Evolutionary conservation across 2,888 invertebrate genomes (phyloP), one percentile per base, ranked within the genome.

Genomic region (Drosophila affinis): DNA sequence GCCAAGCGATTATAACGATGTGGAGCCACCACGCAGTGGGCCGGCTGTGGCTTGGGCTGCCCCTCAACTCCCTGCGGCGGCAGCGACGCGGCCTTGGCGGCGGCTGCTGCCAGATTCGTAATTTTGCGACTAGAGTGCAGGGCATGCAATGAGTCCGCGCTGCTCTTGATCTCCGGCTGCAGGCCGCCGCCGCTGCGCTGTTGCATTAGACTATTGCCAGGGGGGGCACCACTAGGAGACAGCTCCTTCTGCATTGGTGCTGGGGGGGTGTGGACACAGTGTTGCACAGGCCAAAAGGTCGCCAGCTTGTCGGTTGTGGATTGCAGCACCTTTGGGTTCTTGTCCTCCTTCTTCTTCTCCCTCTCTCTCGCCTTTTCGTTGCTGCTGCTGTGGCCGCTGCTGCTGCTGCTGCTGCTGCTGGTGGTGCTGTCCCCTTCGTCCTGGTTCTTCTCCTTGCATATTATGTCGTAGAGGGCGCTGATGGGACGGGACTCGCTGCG

Each of bases 371-470:
- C 4, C 58, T 44, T 47, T 24, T 54, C 53, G 21, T 3, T 62
- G 59, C 46, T 63, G 69, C 14, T 54, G 47, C 29, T 62, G 45
- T 44, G 58, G 55, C 32, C 62, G 62, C 9, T 60, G 47, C 60
- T 70, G 69, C 51, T 60, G 47, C 60, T 70, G 69, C 51, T 70
- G 54, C 54, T 76, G 78, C 79, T 85, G 57, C 78, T 82, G 48
- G 81, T 87, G 55, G 75, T 78, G 60, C 75, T 76, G 56, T 83
- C 83, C 63, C 83, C 88, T 60, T 88, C 81, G 75, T 91, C 90
- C 65, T 90, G 84, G 65, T 91, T 91, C 78, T 91, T 91, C 89
- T 92, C 92, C 87, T 92, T 92, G 91, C 92, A 92, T 92, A 92
- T 92, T 92, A 92, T 92, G 68, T 92, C 91, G 79, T 92, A 92